phyloP scores from a whole-genome alignment of 2,797 vertebrate genomes.

The Poeciliopsis turneri region DNA sequence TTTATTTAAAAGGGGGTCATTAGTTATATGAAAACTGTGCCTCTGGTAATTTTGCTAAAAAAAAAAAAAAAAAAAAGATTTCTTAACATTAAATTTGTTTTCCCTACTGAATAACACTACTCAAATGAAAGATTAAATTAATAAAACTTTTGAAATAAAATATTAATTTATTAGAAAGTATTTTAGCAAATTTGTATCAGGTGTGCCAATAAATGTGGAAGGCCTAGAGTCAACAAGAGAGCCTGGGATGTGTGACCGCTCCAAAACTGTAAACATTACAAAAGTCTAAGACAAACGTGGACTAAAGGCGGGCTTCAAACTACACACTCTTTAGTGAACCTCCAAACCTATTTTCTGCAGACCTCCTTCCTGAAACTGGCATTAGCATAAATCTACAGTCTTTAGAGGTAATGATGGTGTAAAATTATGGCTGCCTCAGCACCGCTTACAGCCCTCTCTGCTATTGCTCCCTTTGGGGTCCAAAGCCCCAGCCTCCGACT shows the following conservation, averaged over 20 bases:
- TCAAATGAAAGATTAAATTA: not conserved
- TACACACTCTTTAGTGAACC: constrained; percentile 55
- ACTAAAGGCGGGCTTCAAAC: not conserved
- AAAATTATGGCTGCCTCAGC: constrained; percentile 82
- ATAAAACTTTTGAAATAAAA: not conserved
- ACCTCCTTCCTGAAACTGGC: constrained; percentile 63
- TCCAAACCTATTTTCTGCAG: constrained; percentile 67
- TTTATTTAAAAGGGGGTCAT: not conserved
- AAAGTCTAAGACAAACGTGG: constrained; percentile 7
- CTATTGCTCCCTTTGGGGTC: constrained; percentile 71
- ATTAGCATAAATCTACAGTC: constrained; percentile 78
- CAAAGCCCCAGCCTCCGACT: constrained; percentile 72
- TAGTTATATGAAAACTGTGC: not conserved
- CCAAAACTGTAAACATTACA: not conserved
- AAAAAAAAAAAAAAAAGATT: not conserved
- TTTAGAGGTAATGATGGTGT: constrained; percentile 80
- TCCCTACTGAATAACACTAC: not conserved
- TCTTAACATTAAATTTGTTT: not conserved
- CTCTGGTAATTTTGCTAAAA: not conserved
- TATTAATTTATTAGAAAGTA: not conserved
- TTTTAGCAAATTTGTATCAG: not conserved
- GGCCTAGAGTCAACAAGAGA: not conserved
- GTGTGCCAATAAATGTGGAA: not conserved
- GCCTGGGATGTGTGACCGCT: not conserved
- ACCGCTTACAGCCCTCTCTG: constrained; percentile 69